Evolutionary conservation across 37 sponge, comb jelly and placozoan genomes (phyloP).

Genomic region (Oopsacas minuta): DNA sequence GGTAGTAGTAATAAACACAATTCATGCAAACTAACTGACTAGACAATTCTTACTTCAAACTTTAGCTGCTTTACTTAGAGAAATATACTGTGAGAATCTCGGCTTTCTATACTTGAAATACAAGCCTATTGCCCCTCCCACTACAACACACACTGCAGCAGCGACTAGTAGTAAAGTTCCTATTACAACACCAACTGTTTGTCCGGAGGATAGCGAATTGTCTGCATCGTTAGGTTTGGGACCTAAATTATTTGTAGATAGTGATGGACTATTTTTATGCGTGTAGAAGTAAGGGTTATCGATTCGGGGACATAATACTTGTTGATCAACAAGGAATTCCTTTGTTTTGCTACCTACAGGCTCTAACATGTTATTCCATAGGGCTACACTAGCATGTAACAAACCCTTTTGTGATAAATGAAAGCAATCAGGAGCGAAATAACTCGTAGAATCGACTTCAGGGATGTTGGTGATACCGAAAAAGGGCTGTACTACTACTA

Average conservation of each 20-base stretch:
- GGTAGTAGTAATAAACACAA: too few relatives aligned
- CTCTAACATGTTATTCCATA: slow-evolving; percentile 65
- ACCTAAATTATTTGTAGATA: neutral
- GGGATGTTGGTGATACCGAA: slow-evolving; percentile 15
- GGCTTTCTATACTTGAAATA: neutral
- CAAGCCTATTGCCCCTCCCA: neutral
- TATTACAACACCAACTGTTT: neutral
- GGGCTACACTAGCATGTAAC: slow-evolving; percentile 21
- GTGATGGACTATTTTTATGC: slow-evolving; percentile 20
- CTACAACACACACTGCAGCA: neutral
- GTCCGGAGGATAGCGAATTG: neutral
- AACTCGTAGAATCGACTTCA: neutral
- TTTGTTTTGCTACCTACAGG: slow-evolving; percentile 35
- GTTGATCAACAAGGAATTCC: neutral
- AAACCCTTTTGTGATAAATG: slow-evolving; percentile 45
- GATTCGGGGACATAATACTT: slow-evolving; percentile 21
- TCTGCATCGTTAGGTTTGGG: neutral
- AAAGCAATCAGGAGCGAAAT: slow-evolving; percentile 62
- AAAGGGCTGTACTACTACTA: slow-evolving; percentile 58
- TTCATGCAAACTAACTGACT: too few relatives aligned
- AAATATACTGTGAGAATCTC: neutral
- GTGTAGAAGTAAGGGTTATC: slow-evolving; percentile 39
- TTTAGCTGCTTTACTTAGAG: neutral
- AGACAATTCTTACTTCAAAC: too few relatives aligned
- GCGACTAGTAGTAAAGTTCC: neutral